phyloP scores from a whole-genome alignment of 2,888 invertebrate genomes.

The Parasteatoda lunata region DNA sequence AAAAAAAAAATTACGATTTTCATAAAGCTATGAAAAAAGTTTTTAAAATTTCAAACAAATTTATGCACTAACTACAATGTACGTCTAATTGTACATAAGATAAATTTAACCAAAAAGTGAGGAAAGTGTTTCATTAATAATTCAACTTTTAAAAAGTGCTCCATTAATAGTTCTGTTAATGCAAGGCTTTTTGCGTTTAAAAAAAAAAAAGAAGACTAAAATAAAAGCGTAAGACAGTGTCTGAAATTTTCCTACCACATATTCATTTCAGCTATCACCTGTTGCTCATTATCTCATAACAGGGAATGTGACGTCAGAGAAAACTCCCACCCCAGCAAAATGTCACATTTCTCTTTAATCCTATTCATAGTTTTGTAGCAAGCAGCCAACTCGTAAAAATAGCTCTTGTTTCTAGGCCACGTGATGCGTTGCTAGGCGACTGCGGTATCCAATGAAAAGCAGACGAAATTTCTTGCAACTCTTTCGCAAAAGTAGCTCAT shows the following conservation, averaged over 20 bases:
- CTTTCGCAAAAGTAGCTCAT: background rate
- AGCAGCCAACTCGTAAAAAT: conserved; percentile 1
- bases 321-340: background rate
- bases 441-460: conserved; percentile 5
- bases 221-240: background rate
- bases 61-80: too few species aligned
- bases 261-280: background rate
- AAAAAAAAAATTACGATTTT: too few species aligned
- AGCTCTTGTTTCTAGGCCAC: conserved; percentile 3
- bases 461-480: background rate
- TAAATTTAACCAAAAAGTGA: too few species aligned
- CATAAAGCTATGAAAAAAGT: too few species aligned
- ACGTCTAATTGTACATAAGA: too few species aligned
- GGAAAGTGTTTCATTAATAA: too few species aligned
- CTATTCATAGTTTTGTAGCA: background rate
- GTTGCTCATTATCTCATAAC: conserved; percentile 3
- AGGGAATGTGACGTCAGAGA: background rate
- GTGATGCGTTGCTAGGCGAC: conserved; percentile 5
- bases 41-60: too few species aligned
- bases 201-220: background rate
- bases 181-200: too few species aligned
- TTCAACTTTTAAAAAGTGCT: too few species aligned
- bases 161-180: too few species aligned
- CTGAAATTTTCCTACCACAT: background rate
- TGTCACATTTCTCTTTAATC: background rate